A percentile compares a stretch with the other conserved stretches of the same genome.
Conservation (phyloP, 2,797 vertebrate species). For the Epinephelus malabaricus region DNA sequence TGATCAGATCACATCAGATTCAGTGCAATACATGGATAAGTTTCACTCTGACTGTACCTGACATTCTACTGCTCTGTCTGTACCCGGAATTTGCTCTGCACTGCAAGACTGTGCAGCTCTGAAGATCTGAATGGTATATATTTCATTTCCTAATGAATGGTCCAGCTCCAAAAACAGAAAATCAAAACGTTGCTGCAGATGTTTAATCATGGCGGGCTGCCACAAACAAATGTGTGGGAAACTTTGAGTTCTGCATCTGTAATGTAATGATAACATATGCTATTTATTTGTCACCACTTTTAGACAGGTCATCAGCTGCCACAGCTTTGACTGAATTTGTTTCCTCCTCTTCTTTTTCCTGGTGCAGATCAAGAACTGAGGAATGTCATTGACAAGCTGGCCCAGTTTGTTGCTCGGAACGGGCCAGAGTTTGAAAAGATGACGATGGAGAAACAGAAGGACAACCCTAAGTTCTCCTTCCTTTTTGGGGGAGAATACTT, state of each 20-base stretch:
- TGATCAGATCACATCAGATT: no score
- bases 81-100: no score
- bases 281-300: neutral
- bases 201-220: neutral
- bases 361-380: constrained; percentile 95
- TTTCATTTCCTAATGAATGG: no score
- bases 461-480: constrained; percentile 98
- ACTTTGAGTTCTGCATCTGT: neutral
- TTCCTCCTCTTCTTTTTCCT: neutral
- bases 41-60: no score
- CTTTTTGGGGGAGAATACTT: constrained; percentile 98
- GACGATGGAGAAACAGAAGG: constrained; percentile 99
- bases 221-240: no score
- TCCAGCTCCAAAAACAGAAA: no score
- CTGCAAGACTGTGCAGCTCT: no score
- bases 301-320: neutral
- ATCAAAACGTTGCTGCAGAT: neutral
- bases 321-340: neutral
- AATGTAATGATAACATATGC: neutral
- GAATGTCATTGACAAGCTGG: constrained; percentile 98
- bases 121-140: no score
- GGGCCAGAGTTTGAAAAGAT: constrained; percentile 99
- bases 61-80: no score
- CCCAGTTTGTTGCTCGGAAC: constrained; percentile 97
- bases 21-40: no score